Percentiles rank a stretch among this genome's conserved stretches.
These are phyloP conservation scores for Drosophila kepulauana DNA, from an alignment of 1,140 invertebrate genomes.

Conservation along the genomic window DNA sequence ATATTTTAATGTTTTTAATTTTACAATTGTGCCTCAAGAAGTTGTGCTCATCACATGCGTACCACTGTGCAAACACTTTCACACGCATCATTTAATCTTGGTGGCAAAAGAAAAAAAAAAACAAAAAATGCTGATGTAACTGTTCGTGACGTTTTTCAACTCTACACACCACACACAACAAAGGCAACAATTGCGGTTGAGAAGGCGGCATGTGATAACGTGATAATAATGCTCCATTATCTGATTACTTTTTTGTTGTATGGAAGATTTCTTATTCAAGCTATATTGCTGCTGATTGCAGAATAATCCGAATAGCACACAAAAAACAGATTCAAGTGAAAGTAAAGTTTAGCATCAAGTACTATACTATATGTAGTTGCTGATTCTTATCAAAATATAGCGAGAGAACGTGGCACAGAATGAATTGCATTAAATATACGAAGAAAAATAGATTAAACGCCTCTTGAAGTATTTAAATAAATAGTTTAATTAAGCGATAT, in stretches of 20 bases:
- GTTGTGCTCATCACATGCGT: neutral
- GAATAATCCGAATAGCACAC: conserved; percentile 20
- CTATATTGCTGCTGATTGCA: conserved; percentile 30
- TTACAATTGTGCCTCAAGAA: neutral
- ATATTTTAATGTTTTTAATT: neutral
- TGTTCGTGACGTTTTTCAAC: conserved; percentile 45
- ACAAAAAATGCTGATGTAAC: conserved; percentile 52
- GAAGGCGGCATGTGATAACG: conserved; percentile 39
- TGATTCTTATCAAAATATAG: conserved; percentile 25
- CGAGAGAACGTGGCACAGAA: conserved; percentile 15
- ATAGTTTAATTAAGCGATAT: too few relatives aligned
- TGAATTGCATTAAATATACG: too few relatives aligned
- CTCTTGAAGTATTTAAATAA: too few relatives aligned
- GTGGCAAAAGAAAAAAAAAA: neutral
- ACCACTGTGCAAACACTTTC: conserved; percentile 47
- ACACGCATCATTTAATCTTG: conserved; percentile 39
- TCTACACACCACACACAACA: conserved; percentile 1
- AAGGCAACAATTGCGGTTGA: conserved; percentile 16
- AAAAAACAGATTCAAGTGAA: conserved; percentile 25
- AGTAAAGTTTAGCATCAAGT: conserved; percentile 22
- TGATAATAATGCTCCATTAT: conserved; percentile 38
- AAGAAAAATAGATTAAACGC: too few relatives aligned
- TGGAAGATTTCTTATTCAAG: conserved; percentile 8
- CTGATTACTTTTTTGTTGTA: conserved; percentile 25
- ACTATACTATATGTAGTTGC: neutral